Conservation (phyloP, 2,113 vertebrate genomes). For the Ifrita kowaldi region DNA sequence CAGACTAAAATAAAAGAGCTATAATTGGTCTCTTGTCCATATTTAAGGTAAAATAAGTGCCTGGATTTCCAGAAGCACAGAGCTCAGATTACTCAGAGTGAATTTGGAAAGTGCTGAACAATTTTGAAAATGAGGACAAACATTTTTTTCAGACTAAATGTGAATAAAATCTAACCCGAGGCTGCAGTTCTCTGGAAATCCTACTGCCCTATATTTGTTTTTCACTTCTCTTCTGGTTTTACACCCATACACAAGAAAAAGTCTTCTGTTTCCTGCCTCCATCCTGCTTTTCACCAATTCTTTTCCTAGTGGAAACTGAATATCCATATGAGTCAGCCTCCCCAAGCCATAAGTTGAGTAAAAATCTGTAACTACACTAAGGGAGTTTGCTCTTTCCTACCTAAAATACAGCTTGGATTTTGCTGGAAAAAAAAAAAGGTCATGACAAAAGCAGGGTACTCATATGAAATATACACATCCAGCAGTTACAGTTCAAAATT, state of each 20-base stretch:
- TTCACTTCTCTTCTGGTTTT: background rate
- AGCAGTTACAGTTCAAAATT: slow-evolving; percentile 14
- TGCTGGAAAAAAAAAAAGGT: background rate
- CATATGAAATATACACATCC: background rate
- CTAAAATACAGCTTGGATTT: background rate
- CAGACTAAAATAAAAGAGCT: background rate
- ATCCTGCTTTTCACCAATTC: background rate
- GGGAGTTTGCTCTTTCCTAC: background rate
- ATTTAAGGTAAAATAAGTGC: slow-evolving; percentile 8
- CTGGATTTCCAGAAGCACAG: background rate
- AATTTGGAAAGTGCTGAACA: background rate
- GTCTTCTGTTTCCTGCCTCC: background rate
- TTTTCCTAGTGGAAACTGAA: background rate
- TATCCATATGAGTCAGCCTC: background rate
- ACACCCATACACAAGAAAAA: background rate
- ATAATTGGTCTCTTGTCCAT: background rate
- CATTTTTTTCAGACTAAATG: background rate
- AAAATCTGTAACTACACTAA: background rate
- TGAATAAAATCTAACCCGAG: background rate
- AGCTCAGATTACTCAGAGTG: background rate
- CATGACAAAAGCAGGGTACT: background rate
- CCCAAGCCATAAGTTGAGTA: background rate
- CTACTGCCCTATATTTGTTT: background rate
- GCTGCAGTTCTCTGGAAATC: background rate
- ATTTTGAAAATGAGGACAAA: background rate